These are phyloP conservation scores for Andrena praecox DNA, from an alignment of 2,888 invertebrate species.

Conservation along the genomic window DNA sequence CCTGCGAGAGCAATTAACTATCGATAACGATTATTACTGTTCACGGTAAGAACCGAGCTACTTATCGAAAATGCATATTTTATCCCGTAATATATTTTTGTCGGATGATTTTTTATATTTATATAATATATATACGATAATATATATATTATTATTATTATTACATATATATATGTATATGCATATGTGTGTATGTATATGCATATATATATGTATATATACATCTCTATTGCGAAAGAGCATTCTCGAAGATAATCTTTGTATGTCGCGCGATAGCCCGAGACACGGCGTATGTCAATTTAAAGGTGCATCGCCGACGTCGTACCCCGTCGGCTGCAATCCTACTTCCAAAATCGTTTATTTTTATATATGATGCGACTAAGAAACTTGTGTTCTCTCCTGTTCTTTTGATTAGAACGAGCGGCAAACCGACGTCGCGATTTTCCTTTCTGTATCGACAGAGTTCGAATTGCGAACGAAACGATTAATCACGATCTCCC, in stretches of 20 bases:
- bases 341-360: constrained; percentile 78
- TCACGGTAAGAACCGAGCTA: constrained; percentile 57
- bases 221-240: constrained; percentile 16
- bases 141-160: constrained; percentile 43
- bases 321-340: constrained; percentile 55
- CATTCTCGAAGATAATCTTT: constrained; percentile 60
- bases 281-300: constrained; percentile 59
- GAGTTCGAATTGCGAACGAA: constrained; percentile 55
- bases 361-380: constrained; percentile 79
- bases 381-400: constrained; percentile 69
- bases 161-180: constrained; percentile 1
- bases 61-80: constrained; percentile 71
- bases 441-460: constrained; percentile 66
- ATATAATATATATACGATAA: constrained; percentile 64
- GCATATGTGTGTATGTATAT: constrained; percentile 28
- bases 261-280: constrained; percentile 52
- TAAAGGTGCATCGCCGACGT: constrained; percentile 52
- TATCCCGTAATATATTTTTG: constrained; percentile 71
- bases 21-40: constrained; percentile 57
- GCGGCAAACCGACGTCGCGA: constrained; percentile 64
- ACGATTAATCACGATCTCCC: constrained; percentile 44
- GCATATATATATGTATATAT: constrained; percentile 36
- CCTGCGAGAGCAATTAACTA: constrained; percentile 58
- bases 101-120: constrained; percentile 75
- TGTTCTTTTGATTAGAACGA: constrained; percentile 74